Percentiles rank a stretch among this genome's conserved stretches.
phyloP scores from a whole-genome alignment of 2,113 vertebrate species.

The Pedionomus torquatus region DNA sequence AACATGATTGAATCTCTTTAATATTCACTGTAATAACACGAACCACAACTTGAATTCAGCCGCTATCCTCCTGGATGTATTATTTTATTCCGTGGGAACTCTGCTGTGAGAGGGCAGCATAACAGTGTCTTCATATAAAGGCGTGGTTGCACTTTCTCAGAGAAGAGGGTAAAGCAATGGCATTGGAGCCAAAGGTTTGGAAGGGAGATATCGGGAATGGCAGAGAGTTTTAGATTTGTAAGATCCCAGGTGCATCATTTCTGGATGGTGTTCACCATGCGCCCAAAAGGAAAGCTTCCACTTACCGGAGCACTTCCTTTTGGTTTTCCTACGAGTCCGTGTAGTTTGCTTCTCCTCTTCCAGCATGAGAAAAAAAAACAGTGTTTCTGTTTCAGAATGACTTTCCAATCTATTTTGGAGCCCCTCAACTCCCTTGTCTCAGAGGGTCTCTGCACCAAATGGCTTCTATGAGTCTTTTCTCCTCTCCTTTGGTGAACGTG shows the following conservation, averaged over 20 bases:
- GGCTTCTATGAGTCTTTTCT: background rate
- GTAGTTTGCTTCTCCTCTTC: background rate
- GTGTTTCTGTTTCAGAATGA: background rate
- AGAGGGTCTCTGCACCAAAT: background rate
- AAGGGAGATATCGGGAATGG: background rate
- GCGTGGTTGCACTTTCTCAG: background rate
- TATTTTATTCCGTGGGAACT: background rate
- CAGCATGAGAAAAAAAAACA: background rate
- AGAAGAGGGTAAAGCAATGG: background rate
- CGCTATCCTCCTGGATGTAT: background rate
- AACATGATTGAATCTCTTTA: conserved; percentile 62
- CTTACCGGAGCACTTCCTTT: background rate
- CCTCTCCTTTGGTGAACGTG: background rate
- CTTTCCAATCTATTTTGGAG: background rate
- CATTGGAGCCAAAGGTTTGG: background rate
- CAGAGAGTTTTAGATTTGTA: background rate
- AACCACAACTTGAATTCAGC: background rate
- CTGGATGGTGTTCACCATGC: background rate
- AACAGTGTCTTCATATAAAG: background rate
- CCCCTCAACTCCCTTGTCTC: background rate
- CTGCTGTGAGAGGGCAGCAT: background rate
- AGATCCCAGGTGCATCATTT: background rate
- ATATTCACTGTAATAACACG: conserved; percentile 50
- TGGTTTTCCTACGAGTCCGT: background rate
- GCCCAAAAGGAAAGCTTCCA: background rate